Evolutionary conservation across 2,888 invertebrate genomes (phyloP).

Genomic region (Taenaris catops): DNA sequence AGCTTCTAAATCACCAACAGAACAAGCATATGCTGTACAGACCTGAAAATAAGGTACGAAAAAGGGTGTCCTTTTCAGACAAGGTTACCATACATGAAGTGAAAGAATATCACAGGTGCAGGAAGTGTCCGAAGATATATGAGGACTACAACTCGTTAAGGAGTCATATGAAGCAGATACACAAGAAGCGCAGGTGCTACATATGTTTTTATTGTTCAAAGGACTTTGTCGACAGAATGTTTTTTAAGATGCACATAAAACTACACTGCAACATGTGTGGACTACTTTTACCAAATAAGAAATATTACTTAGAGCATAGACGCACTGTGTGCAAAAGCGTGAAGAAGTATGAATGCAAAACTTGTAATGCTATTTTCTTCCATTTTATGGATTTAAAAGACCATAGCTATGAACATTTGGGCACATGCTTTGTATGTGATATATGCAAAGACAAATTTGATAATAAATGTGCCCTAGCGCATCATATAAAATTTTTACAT

Average conservation of each 20-base stretch:
- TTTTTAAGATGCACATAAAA: constrained; percentile 64
- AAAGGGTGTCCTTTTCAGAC: constrained; percentile 61
- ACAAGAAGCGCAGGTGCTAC: constrained; percentile 63
- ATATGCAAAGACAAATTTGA: constrained; percentile 57
- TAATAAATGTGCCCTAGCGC: constrained; percentile 47
- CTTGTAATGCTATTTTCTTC: constrained; percentile 42
- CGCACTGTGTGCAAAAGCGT: constrained; percentile 39
- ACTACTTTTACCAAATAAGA: constrained; percentile 36
- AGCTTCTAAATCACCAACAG: too few species aligned
- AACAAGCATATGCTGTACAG: too few species aligned
- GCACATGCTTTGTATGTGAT: constrained; percentile 45
- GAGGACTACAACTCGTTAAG: constrained; percentile 45
- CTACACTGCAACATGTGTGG: constrained; percentile 60
- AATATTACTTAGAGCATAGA: constrained; percentile 41
- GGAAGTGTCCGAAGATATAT: constrained; percentile 59
- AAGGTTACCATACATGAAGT: constrained; percentile 58
- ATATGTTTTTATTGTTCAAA: constrained; percentile 63
- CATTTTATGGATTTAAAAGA: constrained; percentile 59
- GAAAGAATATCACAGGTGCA: constrained; percentile 55
- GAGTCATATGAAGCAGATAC: constrained; percentile 44
- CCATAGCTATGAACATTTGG: constrained; percentile 51
- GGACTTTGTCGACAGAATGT: constrained; percentile 53
- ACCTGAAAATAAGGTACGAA: too few species aligned
- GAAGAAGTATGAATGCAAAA: constrained; percentile 48
- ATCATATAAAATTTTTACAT: constrained; percentile 54